phyloP scores from a whole-genome alignment of 1,140 invertebrate species.

The Asobara japonica region DNA sequence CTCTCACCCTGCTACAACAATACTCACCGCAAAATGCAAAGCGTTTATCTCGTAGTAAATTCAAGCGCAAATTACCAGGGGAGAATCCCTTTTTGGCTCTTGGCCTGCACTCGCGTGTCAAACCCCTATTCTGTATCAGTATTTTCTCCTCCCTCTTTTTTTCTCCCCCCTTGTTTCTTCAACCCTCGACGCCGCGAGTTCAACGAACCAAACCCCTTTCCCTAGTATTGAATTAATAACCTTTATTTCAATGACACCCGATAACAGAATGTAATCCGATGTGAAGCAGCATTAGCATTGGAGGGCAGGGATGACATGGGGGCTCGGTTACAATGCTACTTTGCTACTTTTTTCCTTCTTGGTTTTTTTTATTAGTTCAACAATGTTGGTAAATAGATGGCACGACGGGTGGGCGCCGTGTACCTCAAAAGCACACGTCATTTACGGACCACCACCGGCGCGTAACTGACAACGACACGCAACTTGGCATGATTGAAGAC shows the following conservation, averaged over 20 bases:
- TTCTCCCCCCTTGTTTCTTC: neutral
- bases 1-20: neutral
- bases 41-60: constrained; percentile 4
- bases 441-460: constrained; percentile 33
- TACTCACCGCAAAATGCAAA: neutral
- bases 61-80: constrained; percentile 8
- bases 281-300: neutral
- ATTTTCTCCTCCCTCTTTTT: neutral
- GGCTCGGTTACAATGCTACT: neutral
- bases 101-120: constrained; percentile 1
- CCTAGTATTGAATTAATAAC: neutral
- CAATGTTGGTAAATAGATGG: neutral
- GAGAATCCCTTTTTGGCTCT: constrained; percentile 1
- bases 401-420: neutral
- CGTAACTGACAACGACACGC: constrained; percentile 35
- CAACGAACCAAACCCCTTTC: neutral
- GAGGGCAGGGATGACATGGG: neutral
- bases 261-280: constrained; percentile 1
- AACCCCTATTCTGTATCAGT: constrained; percentile 2
- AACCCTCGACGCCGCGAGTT: neutral
- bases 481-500: constrained; percentile 31
- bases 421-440: constrained; percentile 17
- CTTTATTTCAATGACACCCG: neutral
- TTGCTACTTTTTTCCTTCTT: neutral
- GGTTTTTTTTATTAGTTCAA: neutral